Percentiles rank a stretch among this genome's conserved stretches.
Conservation (phyloP, 1,140 invertebrate species). For the Anthonomus grandis region DNA sequence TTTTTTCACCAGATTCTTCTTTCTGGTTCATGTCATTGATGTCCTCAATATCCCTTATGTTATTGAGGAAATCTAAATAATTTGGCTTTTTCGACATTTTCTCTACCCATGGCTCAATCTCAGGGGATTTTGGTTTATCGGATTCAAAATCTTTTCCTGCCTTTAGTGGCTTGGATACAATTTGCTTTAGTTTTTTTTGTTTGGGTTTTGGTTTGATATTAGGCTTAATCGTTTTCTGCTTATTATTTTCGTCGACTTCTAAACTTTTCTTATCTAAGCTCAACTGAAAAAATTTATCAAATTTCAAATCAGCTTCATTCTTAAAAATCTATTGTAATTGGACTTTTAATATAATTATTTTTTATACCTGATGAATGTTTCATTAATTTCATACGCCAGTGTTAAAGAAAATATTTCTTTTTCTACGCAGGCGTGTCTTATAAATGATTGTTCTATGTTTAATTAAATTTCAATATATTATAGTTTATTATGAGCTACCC, state of each 20-base stretch:
- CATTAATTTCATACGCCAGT: too few relatives aligned
- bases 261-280: constrained; percentile 7
- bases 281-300: constrained; percentile 31
- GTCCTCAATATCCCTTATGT: constrained; percentile 33
- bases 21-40: constrained; percentile 8
- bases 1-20: constrained; percentile 24
- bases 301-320: constrained; percentile 29
- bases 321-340: constrained; percentile 34
- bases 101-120: constrained; percentile 33
- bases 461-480: too few relatives aligned
- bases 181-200: constrained; percentile 10
- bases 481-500: too few relatives aligned
- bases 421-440: too few relatives aligned
- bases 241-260: background rate
- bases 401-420: too few relatives aligned
- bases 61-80: constrained; percentile 38
- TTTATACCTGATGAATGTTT: too few relatives aligned
- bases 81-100: constrained; percentile 30
- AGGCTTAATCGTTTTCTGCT: too few relatives aligned
- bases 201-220: too few relatives aligned
- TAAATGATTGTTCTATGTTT: too few relatives aligned
- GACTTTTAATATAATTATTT: too few relatives aligned
- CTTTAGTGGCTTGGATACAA: constrained; percentile 26
- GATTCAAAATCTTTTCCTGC: constrained; percentile 20
- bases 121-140: constrained; percentile 12